phyloP scores from a whole-genome alignment of 2,797 vertebrate species.

The Decapterus maruadsi region DNA sequence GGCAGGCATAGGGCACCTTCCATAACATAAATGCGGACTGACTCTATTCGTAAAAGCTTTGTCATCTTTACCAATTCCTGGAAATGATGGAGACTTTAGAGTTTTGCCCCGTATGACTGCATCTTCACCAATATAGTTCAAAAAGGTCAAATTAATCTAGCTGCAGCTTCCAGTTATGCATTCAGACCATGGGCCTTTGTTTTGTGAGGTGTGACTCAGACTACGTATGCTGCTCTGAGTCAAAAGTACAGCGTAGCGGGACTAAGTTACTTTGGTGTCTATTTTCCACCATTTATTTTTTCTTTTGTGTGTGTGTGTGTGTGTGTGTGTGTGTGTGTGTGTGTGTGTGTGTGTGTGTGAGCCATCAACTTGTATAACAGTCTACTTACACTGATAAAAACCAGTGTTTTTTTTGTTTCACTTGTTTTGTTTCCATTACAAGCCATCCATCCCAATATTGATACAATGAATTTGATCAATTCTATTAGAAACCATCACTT shows the following conservation, averaged over 20 bases:
- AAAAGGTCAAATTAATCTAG: constrained; percentile 55
- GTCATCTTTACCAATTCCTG: constrained; percentile 26
- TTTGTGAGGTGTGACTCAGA: constrained; percentile 61
- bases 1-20: not conserved
- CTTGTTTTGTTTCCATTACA: constrained; percentile 55
- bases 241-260: not conserved
- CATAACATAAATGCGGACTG: not conserved
- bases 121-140: too few species aligned
- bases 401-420: constrained; percentile 57
- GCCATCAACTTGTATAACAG: constrained; percentile 7
- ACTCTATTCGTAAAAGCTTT: constrained; percentile 16
- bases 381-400: not conserved
- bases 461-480: constrained; percentile 25
- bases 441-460: constrained; percentile 14
- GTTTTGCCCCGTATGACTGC: constrained; percentile 20
- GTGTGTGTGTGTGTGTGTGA: too few species aligned
- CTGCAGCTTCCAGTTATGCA: constrained; percentile 37
- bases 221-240: constrained; percentile 46
- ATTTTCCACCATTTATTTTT: not conserved
- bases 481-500: constrained; percentile 16
- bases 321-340: constrained; percentile 3
- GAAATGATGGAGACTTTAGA: constrained; percentile 34
- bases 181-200: constrained; percentile 47
- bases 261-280: constrained; percentile 25
- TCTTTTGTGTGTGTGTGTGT: not conserved